Percentiles rank a stretch among this genome's conserved stretches.
phyloP scores from a whole-genome alignment of 2,888 invertebrate genomes.

The Brachynemurus nebulosus region DNA sequence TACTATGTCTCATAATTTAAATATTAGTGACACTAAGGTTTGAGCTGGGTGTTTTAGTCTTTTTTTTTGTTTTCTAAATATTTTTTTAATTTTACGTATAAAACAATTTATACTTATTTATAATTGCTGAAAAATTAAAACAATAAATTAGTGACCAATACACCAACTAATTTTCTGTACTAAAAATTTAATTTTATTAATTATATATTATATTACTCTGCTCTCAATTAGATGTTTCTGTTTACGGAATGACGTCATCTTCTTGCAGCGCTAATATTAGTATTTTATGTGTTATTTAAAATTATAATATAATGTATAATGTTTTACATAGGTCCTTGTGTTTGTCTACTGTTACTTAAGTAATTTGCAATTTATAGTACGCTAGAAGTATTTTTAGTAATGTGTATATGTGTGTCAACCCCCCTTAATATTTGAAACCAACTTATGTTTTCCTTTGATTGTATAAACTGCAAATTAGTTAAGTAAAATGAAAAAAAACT shows the following conservation, averaged over 20 bases:
- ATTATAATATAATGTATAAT: slow-evolving; percentile 2
- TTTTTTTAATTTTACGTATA: slow-evolving; percentile 1
- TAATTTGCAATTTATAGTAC: too few relatives aligned
- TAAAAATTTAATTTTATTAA: slow-evolving; percentile 1
- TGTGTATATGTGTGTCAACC: too few relatives aligned
- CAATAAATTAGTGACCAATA: not conserved
- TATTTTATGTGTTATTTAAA: slow-evolving; percentile 6
- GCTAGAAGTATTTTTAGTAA: too few relatives aligned
- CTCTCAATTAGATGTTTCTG: slow-evolving; percentile 3
- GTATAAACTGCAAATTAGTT: slow-evolving; percentile 1
- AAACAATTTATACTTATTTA: not conserved
- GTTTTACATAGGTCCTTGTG: slow-evolving; percentile 8
- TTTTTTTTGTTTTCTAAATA: not conserved
- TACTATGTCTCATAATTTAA: slow-evolving; percentile 5
- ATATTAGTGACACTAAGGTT: slow-evolving; percentile 23
- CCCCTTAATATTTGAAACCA: too few relatives aligned
- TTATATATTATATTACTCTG: not conserved
- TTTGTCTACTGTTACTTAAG: too few relatives aligned
- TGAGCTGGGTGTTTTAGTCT: slow-evolving; percentile 33
- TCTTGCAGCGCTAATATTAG: slow-evolving; percentile 6
- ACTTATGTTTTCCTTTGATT: too few relatives aligned
- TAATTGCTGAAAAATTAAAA: not conserved
- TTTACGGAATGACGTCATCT: slow-evolving; percentile 3
- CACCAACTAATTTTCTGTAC: not conserved
- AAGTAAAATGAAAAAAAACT: not conserved